Percentiles rank a stretch among this genome's conserved stretches.
phyloP scores from a whole-genome alignment of 53 echinoderm and acorn worm genomes.

The Holothuria scabra region DNA sequence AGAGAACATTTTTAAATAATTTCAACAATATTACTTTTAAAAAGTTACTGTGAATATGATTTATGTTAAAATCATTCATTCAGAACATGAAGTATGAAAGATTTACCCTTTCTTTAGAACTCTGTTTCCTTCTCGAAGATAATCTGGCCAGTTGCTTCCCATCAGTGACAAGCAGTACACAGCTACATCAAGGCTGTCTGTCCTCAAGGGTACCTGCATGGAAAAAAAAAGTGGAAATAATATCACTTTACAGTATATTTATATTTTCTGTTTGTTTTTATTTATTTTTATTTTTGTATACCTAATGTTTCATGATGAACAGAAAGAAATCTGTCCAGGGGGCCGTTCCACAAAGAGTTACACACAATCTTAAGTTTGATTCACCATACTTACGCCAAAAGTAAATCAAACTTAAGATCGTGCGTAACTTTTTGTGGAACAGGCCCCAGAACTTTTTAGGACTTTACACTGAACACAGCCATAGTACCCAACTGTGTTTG shows the following conservation, averaged over 20 bases:
- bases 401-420: too few species aligned
- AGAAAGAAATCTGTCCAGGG: not conserved
- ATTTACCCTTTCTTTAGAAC: conserved; percentile 81
- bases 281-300: too few species aligned
- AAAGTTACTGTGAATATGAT: not conserved
- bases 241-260: not conserved
- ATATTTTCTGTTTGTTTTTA: not conserved
- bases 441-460: too few species aligned
- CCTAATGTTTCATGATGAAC: not conserved
- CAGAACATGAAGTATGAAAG: not conserved
- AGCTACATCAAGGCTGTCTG: conserved; percentile 76
- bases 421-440: too few species aligned
- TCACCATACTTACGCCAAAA: too few species aligned
- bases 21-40: too few species aligned
- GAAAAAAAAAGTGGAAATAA: not conserved
- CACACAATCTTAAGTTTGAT: too few species aligned
- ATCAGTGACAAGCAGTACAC: conserved; percentile 92
- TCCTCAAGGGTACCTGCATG: conserved; percentile 78
- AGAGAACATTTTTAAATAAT: too few species aligned
- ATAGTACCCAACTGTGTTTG: not conserved
- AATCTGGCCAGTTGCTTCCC: conserved; percentile 94
- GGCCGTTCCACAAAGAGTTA: too few species aligned
- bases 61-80: not conserved
- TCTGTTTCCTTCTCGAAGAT: conserved; percentile 84
- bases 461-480: not conserved